These are phyloP conservation scores for Smittia sp. DNA, from an alignment of 2,888 invertebrate genomes.

Conservation along the genomic window DNA sequence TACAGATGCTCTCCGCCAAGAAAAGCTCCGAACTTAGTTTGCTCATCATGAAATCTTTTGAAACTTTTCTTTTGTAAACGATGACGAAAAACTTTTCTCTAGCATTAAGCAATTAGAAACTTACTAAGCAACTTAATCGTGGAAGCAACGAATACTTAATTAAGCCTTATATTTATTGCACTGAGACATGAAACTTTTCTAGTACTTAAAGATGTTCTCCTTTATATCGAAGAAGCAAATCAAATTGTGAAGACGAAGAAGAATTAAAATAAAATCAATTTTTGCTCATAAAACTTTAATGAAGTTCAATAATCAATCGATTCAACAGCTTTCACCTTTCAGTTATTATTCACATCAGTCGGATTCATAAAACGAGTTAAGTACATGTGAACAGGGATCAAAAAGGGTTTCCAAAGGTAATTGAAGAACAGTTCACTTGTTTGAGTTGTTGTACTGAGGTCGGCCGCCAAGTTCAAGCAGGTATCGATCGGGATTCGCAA, in stretches of 20 bases:
- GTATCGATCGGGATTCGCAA: slow-evolving; percentile 93
- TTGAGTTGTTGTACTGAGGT: slow-evolving; percentile 72
- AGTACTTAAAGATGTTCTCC: background rate
- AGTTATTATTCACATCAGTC: too few species aligned
- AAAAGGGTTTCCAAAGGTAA: too few species aligned
- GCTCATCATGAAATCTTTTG: slow-evolving; percentile 27
- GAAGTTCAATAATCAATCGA: too few species aligned
- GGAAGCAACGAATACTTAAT: slow-evolving; percentile 33
- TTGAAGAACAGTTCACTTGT: slow-evolving; percentile 56
- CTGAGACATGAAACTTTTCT: background rate
- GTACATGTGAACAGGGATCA: background rate
- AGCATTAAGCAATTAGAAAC: too few species aligned
- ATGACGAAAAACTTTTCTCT: too few species aligned
- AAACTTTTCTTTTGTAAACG: too few species aligned
- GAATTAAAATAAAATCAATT: slow-evolving; percentile 17
- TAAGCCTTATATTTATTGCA: slow-evolving; percentile 34
- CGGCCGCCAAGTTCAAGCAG: slow-evolving; percentile 83
- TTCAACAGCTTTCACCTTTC: too few species aligned
- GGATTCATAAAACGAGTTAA: background rate
- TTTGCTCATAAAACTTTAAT: slow-evolving; percentile 32
- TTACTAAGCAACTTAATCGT: background rate
- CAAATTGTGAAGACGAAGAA: slow-evolving; percentile 6
- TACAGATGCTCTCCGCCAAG: too few species aligned
- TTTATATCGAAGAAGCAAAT: background rate
- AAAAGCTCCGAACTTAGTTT: slow-evolving; percentile 29